Evolutionary conservation across 2,888 invertebrate genomes (phyloP), one percentile per base, ranked within the genome.

Genomic region (Camptogramma bilineatum): DNA sequence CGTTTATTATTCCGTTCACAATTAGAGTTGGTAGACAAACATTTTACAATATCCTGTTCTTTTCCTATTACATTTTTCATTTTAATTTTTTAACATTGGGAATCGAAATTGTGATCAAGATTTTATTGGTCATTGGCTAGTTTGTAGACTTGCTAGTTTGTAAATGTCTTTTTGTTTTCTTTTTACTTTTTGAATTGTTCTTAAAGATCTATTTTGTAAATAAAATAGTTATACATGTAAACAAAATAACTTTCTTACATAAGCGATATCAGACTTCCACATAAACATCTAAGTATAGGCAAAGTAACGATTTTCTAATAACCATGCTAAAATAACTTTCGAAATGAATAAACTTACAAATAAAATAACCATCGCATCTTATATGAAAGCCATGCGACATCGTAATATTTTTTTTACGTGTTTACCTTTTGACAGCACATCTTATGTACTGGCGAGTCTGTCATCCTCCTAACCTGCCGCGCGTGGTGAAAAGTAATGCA

Each of bases 371-470:
- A 4, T 16, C 0, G 7, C n/a, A 2, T 47, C 10, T 61, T 52
- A 16, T 52, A 16, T 48, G 13, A 18, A 76, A 76, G 77, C 75
- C 76, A 77, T 78, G 76, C 77, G 54, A 64, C 64, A 65, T 55
- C 64, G 62, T 68, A 39, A 54, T 34, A 60, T 13, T 63, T 17
- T 39, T n/a, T 31, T 13, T 17, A 44, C 46, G 66, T 62, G 52
- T 77, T 93, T 94, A 95, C 95, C 95, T 95, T 94, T 73, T 88
- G 87, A 82, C 94, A 93, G 93, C 94, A 93, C 81, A 94, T 87
- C 86, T 90, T 94, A 90, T 94, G 94, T 79, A 93, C 83, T 54
- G 87, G 87, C 70, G 90, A 86, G 58, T 85, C 80, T 57, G 82
- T 82, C 81, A 83, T 82, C 86, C 87, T 73, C 69, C 77, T 80